These are phyloP conservation scores for Oryzias woworae DNA, from an alignment of 2,113 vertebrate species.

Conservation along the genomic window DNA sequence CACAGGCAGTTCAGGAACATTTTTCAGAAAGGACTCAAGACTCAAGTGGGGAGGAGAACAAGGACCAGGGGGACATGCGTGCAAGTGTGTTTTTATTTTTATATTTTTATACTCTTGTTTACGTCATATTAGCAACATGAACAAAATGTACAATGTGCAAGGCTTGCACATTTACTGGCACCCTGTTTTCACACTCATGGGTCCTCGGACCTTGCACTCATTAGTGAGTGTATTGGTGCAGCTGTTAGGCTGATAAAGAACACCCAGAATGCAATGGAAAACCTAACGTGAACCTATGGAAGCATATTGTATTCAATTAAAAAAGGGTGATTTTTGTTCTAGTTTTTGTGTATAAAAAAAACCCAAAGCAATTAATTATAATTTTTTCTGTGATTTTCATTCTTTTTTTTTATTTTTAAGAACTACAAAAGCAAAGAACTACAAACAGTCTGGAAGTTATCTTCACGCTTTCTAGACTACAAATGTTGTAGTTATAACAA, in stretches of 20 bases:
- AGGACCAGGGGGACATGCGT: constrained; percentile 23
- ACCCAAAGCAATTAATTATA: too few relatives aligned
- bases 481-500: too few relatives aligned
- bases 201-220: constrained; percentile 14
- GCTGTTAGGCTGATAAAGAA: constrained; percentile 26
- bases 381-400: too few relatives aligned
- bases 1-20: constrained; percentile 75
- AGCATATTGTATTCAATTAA: too few relatives aligned
- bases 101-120: neutral
- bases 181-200: neutral
- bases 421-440: too few relatives aligned
- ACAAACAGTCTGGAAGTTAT: neutral
- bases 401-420: too few relatives aligned
- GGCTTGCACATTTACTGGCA: neutral
- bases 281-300: neutral
- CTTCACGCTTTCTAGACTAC: too few relatives aligned
- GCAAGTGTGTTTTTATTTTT: constrained; percentile 2
- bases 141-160: neutral
- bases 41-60: constrained; percentile 24
- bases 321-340: too few relatives aligned
- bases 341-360: too few relatives aligned
- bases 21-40: constrained; percentile 56
- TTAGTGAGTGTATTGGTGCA: constrained; percentile 35
- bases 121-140: neutral
- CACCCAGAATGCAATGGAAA: constrained; percentile 12